A percentile compares a stretch with the other conserved stretches of the same genome.
These are phyloP conservation scores for Metallyticus violacea DNA, from an alignment of 2,888 invertebrate species.

Conservation along the genomic window DNA sequence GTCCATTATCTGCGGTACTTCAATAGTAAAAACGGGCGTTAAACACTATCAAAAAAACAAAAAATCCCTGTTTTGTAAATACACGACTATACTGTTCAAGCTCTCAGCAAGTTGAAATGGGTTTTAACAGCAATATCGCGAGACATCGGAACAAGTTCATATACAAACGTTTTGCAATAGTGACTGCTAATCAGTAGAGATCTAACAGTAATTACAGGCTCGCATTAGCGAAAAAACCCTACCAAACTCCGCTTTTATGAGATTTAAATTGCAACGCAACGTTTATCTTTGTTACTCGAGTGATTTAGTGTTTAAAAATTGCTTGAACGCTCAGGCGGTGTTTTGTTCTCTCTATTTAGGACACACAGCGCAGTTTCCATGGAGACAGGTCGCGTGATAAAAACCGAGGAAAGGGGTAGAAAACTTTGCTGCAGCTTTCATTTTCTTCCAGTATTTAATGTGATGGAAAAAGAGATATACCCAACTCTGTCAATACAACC, in stretches of 20 bases:
- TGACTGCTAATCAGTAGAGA: background rate
- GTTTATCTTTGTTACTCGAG: background rate
- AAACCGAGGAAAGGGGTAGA: background rate
- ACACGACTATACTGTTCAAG: no score
- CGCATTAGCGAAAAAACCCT: background rate
- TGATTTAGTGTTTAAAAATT: background rate
- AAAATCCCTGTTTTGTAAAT: no score
- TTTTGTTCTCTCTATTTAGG: no score
- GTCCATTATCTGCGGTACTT: no score
- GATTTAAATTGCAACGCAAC: background rate
- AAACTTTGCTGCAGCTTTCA: background rate
- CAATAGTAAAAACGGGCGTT: no score
- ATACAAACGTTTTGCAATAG: no score
- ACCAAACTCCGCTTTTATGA: background rate
- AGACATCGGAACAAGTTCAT: no score
- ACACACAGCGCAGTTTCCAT: background rate
- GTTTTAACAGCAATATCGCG: no score
- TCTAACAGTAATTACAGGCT: background rate
- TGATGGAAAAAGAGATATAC: background rate
- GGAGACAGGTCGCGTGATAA: background rate
- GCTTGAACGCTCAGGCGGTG: background rate
- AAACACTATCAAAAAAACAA: no score
- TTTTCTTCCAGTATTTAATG: background rate
- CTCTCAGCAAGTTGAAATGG: no score
- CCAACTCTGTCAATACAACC: background rate